phyloP scores from a whole-genome alignment of 1,140 invertebrate species.

The Cydia pomonella region DNA sequence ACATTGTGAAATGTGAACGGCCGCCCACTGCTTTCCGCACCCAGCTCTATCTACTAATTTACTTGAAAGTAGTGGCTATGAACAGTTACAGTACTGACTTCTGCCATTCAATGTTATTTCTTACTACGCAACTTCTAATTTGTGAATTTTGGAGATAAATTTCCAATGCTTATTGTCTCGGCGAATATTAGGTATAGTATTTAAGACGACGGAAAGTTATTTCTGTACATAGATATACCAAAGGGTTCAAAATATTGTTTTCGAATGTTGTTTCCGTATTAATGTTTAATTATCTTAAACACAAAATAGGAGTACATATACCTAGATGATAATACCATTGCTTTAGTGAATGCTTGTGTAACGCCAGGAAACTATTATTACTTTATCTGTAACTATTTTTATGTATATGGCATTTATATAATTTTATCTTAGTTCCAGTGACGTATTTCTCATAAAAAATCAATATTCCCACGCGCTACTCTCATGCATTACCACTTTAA shows the following conservation, averaged over 20 bases:
- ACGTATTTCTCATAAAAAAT: conserved; percentile 31
- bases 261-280: not conserved
- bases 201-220: conserved; percentile 44
- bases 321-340: not conserved
- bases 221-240: not conserved
- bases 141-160: conserved; percentile 69
- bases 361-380: not conserved
- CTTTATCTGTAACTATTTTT: not conserved
- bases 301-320: not conserved
- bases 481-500: conserved; percentile 40
- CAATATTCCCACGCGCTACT: conserved; percentile 28
- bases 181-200: conserved; percentile 79
- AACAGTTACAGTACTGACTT: conserved; percentile 75
- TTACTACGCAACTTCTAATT: conserved; percentile 62
- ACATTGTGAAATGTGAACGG: conserved; percentile 80
- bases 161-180: conserved; percentile 74
- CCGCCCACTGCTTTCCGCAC: conserved; percentile 73
- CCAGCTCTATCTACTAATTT: conserved; percentile 65
- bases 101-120: conserved; percentile 72
- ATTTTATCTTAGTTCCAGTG: conserved; percentile 8
- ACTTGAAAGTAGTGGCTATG: conserved; percentile 76
- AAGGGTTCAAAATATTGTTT: conserved; percentile 7
- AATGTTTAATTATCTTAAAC: not conserved
- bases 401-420: not conserved
- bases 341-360: conserved; percentile 24